These are phyloP conservation scores for Silurus lanzhouensis DNA, from an alignment of 2,797 vertebrate genomes.

Conservation along the genomic window DNA sequence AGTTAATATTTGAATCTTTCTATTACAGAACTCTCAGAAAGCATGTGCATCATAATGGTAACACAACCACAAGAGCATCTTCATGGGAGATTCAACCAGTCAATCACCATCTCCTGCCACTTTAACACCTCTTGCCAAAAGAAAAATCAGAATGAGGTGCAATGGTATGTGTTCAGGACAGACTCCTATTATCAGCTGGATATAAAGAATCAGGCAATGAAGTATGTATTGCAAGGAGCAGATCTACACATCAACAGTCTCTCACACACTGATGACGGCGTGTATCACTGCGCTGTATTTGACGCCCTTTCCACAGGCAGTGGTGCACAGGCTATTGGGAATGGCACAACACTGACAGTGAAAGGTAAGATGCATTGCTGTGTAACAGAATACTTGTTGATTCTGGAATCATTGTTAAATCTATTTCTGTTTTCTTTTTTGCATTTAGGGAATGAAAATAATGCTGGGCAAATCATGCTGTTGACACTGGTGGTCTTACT, in stretches of 20 bases:
- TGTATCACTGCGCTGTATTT: slow-evolving; percentile 6
- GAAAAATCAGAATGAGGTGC: background rate
- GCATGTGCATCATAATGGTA: background rate
- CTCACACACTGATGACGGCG: background rate
- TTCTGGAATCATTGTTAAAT: background rate
- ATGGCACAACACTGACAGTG: slow-evolving; percentile 29
- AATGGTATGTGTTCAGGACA: slow-evolving; percentile 17
- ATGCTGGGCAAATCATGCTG: slow-evolving; percentile 43
- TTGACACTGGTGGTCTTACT: slow-evolving; percentile 62
- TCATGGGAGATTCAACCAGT: background rate
- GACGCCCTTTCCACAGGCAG: background rate
- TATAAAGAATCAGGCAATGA: background rate
- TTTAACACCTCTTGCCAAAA: background rate
- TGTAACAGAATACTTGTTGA: background rate
- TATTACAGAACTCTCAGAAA: slow-evolving; percentile 2
- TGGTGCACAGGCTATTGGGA: slow-evolving; percentile 30
- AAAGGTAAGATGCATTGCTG: slow-evolving; percentile 12
- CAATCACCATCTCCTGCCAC: background rate
- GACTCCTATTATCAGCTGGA: background rate
- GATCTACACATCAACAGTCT: background rate
- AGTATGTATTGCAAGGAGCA: background rate
- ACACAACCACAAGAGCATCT: background rate
- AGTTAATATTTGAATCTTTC: background rate
- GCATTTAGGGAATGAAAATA: slow-evolving; percentile 55
- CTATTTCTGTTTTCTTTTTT: slow-evolving; percentile 14